Base-by-base conservation (phyloP, 2,797 vertebrate species). In the Poecilia wingei region DNA sequence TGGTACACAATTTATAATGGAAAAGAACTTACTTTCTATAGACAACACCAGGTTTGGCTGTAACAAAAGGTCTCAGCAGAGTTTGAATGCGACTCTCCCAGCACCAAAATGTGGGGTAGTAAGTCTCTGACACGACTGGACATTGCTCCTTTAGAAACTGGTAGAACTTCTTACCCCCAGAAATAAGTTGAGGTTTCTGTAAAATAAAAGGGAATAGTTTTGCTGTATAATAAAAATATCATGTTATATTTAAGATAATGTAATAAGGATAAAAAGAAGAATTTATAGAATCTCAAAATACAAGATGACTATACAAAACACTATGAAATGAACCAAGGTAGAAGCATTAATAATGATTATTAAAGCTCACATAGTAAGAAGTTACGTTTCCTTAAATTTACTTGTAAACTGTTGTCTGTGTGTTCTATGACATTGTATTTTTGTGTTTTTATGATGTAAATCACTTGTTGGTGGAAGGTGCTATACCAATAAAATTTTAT, bases 61-160 rank as follows among this genome's bases (percentile, higher is more conserved):
- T 98, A 89, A 99, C 98, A 83, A 99, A 99, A 22, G 98, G 98
- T 89, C 98, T 97, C 82, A 99, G 95, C 78, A 99, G 93, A 0
- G 98, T 99, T 92, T 99, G 98, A 64, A 97, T 94, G 45, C 98
- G 96, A 87, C 98, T 97, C 95, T 99, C 98, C 98, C 98, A 99
- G 96, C 98, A 99, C 98, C 98, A 99, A 76, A 98, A 96, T 0
- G 98, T 98, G 64, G 98, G 98, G 90, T 99, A 99, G 92, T 99
- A 99, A 3, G 97, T 99, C 94, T 99, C 98, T 6, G 97, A 97
- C 88, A 99, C 97, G 64, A 99, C 97, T 0, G 98, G 98, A 84
- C 98, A 99, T 93, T 97, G 96, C 74, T 97, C 96, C 92, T 94
- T 96, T 1, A 99, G 96, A 91, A 99, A 99, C 81, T 96, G 96